Evolutionary conservation across 2,797 vertebrate genomes (phyloP), one percentile per base, ranked within the genome.

Genomic region (Podargus strigoides): DNA sequence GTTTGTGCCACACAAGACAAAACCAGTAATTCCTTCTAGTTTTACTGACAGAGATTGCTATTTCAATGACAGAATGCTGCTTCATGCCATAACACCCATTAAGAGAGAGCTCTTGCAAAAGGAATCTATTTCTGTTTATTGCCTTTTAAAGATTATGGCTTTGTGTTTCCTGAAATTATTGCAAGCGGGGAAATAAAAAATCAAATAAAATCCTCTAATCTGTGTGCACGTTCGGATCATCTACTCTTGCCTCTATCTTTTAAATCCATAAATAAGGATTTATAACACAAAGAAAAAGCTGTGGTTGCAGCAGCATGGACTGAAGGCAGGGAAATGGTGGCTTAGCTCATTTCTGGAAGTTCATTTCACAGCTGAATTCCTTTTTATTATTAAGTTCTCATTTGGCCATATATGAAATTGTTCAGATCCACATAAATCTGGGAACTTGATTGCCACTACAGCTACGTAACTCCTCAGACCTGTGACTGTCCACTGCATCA

Each of bases 351-450:
- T 93, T 73, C 79, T 92, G 41, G 37, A 92, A 88, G 76, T 86
- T 94, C 94, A 96, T 97, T 97, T 96, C 96, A 97, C 95, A 96
- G 96, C 59, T 94, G 91, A 96, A 93, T 96, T 93, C 91, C 92
- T 84, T 88, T 91, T 91, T 81, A 95, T 88, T 93, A 96, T 63
- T 49, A 78, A 62, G 26, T 82, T 95, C 76, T 83, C 89, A 91
- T 95, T 88, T 78, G 79, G 44, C 79, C 66, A 7, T 96, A 94
- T 88, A 82, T 93, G 86, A 89, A 95, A 89, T 87, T 91, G 76
- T 94, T 86, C 69, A 92, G 82, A 69, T 24, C 49, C 87, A 69
- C 89, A 91, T 92, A 93, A 96, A 92, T 92, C 83, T 86, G 76
- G 47, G 47, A 30, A 11, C 30, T 15, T 69, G 82, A 96, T 55